These are phyloP conservation scores for Ormyrus rosae DNA, from an alignment of 2,888 invertebrate genomes.

Conservation along the genomic window DNA sequence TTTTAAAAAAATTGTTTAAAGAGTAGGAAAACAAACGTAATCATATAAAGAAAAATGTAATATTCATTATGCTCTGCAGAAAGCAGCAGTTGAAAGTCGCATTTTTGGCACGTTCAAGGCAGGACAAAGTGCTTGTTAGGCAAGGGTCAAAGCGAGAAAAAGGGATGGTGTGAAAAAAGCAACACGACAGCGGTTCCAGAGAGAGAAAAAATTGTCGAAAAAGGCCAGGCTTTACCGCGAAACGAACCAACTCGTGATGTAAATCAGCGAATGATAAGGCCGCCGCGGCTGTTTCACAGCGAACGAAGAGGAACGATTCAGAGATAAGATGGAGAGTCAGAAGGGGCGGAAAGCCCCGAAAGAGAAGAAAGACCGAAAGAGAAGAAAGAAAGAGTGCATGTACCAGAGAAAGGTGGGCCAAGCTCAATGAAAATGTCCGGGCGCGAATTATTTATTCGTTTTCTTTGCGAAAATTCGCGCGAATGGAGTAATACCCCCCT, in stretches of 20 bases:
- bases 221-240: constrained; percentile 38
- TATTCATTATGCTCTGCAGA: no score
- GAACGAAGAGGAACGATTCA: constrained; percentile 41
- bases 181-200: neutral
- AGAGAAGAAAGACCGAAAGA: constrained; percentile 36
- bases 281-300: constrained; percentile 59
- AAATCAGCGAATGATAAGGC: constrained; percentile 71
- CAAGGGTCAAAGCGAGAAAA: constrained; percentile 10
- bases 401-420: constrained; percentile 69
- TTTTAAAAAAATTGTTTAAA: no score
- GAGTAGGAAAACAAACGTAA: no score
- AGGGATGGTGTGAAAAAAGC: constrained; percentile 30
- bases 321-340: constrained; percentile 27
- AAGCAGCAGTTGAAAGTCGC: no score
- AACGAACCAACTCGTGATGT: constrained; percentile 67
- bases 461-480: constrained; percentile 37
- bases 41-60: no score
- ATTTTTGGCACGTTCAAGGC: neutral
- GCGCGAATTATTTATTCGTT: constrained; percentile 69
- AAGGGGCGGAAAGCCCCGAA: neutral
- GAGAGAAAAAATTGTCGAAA: neutral
- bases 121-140: constrained; percentile 3
- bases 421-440: constrained; percentile 62
- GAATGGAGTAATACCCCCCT: neutral
- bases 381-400: constrained; percentile 26